phyloP scores from a whole-genome alignment of 1,140 invertebrate species.

The Heterodera carotae region DNA sequence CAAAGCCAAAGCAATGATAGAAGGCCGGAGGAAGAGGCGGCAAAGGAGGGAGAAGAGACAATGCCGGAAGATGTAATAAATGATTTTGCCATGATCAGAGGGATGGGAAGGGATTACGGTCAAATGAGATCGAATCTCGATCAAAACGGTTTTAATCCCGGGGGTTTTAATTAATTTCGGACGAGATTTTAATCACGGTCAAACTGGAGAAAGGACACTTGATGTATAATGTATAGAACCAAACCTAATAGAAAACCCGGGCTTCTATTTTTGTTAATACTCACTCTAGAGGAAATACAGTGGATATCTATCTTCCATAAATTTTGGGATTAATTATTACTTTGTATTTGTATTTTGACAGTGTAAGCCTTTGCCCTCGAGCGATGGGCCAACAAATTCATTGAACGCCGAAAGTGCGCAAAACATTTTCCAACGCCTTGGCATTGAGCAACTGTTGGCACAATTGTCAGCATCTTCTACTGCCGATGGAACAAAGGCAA shows the following conservation, averaged over 20 bases:
- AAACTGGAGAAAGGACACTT: no score
- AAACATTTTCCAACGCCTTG: slow-evolving; percentile 13
- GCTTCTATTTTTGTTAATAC: no score
- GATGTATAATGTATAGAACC: no score
- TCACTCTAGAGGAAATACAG: no score
- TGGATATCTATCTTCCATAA: no score
- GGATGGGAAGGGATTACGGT: no score
- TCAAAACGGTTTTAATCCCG: no score
- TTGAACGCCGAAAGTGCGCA: not conserved
- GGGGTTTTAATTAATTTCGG: no score
- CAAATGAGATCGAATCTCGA: no score
- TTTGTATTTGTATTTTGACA: not conserved
- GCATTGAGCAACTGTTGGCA: slow-evolving; percentile 8
- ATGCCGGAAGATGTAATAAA: not conserved
- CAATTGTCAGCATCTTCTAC: not conserved
- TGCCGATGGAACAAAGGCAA: not conserved
- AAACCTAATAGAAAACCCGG: no score
- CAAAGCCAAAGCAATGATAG: not conserved
- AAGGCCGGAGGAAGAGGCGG: not conserved
- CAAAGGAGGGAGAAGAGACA: not conserved
- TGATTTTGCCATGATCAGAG: no score
- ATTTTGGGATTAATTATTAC: not conserved
- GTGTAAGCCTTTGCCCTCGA: slow-evolving; percentile 2
- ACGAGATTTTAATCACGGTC: no score
- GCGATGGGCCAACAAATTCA: not conserved